Evolutionary conservation across 1,140 invertebrate species (phyloP).

Genomic region (Rhizoglyphus robini): DNA sequence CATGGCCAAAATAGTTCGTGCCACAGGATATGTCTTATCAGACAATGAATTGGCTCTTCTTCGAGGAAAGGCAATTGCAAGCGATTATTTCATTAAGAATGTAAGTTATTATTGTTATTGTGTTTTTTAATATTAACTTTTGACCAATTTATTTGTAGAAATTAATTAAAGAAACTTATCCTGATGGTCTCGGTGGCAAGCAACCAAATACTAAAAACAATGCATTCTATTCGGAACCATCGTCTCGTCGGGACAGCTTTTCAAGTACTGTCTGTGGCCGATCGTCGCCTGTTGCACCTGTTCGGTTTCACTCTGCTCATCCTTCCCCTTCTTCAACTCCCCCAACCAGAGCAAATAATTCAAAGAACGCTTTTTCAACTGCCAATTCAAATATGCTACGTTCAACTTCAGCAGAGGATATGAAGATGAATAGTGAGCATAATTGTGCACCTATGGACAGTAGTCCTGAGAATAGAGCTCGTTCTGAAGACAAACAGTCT

Average conservation of each 20-base stretch:
- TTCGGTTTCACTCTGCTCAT: background rate
- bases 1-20: constrained; percentile 11
- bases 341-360: background rate
- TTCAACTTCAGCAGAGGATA: constrained; percentile 18
- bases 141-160: background rate
- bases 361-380: background rate
- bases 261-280: constrained; percentile 9
- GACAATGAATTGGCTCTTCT: constrained; percentile 34
- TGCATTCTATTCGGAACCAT: constrained; percentile 11
- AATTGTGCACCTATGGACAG: background rate
- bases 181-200: too few species aligned
- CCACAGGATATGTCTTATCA: constrained; percentile 16
- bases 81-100: constrained; percentile 14
- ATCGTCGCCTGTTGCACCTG: background rate
- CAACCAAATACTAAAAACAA: background rate
- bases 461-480: background rate
- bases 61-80: constrained; percentile 35
- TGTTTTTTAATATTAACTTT: background rate
- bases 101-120: constrained; percentile 10
- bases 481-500: background rate
- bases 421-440: constrained; percentile 17
- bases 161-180: background rate
- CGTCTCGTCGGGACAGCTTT: constrained; percentile 17
- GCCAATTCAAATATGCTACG: background rate
- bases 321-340: background rate